Evolutionary conservation across 2,888 invertebrate species (phyloP).

Genomic region (Thera britannica): DNA sequence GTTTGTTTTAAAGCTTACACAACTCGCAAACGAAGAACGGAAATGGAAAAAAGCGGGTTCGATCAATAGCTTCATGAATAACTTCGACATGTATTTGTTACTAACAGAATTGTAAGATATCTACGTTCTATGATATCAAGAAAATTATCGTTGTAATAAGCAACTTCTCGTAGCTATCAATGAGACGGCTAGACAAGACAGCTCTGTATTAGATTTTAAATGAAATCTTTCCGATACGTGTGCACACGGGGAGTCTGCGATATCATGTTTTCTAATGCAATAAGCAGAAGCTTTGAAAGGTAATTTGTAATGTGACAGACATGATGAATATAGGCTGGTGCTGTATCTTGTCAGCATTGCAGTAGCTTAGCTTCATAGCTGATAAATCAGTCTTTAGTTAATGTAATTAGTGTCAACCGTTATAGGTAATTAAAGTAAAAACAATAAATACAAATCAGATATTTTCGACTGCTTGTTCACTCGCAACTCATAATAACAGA

Average conservation of each 20-base stretch:
- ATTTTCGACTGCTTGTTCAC: no score
- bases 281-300: slow-evolving; percentile 39
- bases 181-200: slow-evolving; percentile 1
- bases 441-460: no score
- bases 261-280: slow-evolving; percentile 40
- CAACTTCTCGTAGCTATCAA: slow-evolving; percentile 13
- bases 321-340: slow-evolving; percentile 30
- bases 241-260: slow-evolving; percentile 28
- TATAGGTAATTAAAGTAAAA: no score
- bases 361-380: slow-evolving; percentile 10
- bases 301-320: slow-evolving; percentile 41
- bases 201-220: slow-evolving; percentile 19
- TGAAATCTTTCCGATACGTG: slow-evolving; percentile 29
- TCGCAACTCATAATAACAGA: no score
- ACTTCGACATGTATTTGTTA: no score
- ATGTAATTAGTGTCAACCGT: no score
- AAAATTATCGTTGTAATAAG: slow-evolving; percentile 5
- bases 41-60: not conserved
- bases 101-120: no score
- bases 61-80: no score
- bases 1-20: not conserved
- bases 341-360: not conserved
- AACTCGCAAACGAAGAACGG: not conserved
- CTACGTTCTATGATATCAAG: not conserved
- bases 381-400: no score